Conservation (phyloP, 2,113 vertebrate species). For the Onychostoma macrolepis region DNA sequence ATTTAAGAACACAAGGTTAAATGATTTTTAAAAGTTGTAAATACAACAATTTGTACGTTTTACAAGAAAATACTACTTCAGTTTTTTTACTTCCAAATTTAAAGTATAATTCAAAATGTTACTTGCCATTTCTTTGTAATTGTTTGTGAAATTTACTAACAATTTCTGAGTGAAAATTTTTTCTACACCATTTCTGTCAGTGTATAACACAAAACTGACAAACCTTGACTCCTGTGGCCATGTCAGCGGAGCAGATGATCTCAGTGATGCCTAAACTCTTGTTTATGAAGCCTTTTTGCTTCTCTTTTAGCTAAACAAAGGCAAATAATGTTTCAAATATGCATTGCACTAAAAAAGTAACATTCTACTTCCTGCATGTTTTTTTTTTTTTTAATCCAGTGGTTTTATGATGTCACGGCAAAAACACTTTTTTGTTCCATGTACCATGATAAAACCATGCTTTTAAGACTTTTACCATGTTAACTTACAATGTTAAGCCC, state of each 20-base stretch:
- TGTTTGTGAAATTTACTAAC: no score
- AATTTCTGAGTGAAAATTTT: no score
- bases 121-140: no score
- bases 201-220: background rate
- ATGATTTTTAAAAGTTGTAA: no score
- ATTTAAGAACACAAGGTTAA: background rate
- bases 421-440: background rate
- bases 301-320: constrained; percentile 59
- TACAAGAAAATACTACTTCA: no score
- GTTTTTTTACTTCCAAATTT: no score
- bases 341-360: background rate
- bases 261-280: constrained; percentile 67
- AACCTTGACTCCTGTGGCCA: constrained; percentile 72
- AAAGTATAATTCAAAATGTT: no score
- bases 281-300: constrained; percentile 62
- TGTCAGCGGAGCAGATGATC: constrained; percentile 64
- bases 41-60: no score
- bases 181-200: background rate
- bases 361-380: background rate
- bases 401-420: background rate
- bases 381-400: background rate
- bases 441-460: background rate
- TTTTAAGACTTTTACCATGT: background rate
- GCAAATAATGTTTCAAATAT: background rate
- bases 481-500: background rate